Conservation (phyloP, 2,888 invertebrate species). For the Eurytoma adleriae region DNA sequence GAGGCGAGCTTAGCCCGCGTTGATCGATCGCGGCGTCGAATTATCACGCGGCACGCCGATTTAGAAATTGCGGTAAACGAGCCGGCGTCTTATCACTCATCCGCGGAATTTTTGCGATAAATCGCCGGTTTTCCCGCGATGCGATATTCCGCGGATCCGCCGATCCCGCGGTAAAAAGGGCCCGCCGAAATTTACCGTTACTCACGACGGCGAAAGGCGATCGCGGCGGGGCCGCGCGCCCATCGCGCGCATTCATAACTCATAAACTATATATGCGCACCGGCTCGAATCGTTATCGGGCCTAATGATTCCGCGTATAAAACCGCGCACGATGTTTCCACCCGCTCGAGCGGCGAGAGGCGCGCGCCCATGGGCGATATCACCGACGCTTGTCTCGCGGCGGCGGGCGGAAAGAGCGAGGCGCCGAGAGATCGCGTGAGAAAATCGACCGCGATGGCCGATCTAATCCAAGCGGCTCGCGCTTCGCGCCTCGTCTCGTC, state of each 20-base stretch:
- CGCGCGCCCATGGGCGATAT: neutral
- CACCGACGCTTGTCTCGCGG: neutral
- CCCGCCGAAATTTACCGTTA: constrained; percentile 46
- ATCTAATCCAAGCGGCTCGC: constrained; percentile 14
- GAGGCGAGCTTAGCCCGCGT: too few species aligned
- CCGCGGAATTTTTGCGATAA: too few species aligned
- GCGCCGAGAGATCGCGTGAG: constrained; percentile 51
- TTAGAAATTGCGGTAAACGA: neutral
- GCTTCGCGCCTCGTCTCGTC: neutral
- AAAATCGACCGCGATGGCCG: constrained; percentile 53
- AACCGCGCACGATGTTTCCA: neutral
- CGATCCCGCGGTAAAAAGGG: neutral
- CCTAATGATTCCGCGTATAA: constrained; percentile 39
- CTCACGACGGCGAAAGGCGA: neutral
- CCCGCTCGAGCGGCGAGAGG: constrained; percentile 19
- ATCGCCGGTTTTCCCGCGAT: too few species aligned
- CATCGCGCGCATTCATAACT: constrained; percentile 35
- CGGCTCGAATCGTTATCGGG: constrained; percentile 39
- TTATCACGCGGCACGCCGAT: too few species aligned
- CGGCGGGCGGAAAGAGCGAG: constrained; percentile 37
- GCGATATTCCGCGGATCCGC: neutral
- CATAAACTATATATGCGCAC: constrained; percentile 31
- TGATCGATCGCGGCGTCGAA: too few species aligned
- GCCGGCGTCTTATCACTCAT: too few species aligned
- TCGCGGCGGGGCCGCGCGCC: constrained; percentile 1